A percentile compares a stretch with the other conserved stretches of the same genome.
phyloP scores from a whole-genome alignment of 1,140 invertebrate species.

The Tetramorium simillimum region DNA sequence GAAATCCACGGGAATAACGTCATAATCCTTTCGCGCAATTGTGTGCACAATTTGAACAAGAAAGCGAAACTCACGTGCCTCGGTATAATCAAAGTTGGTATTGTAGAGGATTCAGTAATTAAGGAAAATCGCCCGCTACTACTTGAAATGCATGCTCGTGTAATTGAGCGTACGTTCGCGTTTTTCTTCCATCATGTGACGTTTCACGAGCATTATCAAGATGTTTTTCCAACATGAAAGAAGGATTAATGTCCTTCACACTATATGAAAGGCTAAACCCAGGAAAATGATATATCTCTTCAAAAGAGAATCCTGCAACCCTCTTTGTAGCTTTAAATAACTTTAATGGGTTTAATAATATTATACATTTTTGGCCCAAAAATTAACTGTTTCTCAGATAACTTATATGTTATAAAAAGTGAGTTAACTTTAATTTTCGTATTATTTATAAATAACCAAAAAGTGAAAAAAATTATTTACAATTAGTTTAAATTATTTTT shows the following conservation, averaged over 20 bases:
- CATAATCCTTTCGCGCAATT: slow-evolving; percentile 34
- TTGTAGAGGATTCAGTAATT: slow-evolving; percentile 53
- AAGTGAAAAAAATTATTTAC: neutral
- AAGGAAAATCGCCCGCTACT: slow-evolving; percentile 29
- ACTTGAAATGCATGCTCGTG: slow-evolving; percentile 46
- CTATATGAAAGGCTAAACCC: slow-evolving; percentile 30
- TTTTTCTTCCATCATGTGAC: slow-evolving; percentile 34
- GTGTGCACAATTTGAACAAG: slow-evolving; percentile 33
- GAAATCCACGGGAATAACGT: slow-evolving; percentile 39
- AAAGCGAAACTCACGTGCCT: slow-evolving; percentile 43
- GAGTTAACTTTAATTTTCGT: too few relatives aligned
- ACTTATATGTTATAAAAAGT: neutral
- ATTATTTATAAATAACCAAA: neutral
- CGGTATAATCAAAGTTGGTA: slow-evolving; percentile 39
- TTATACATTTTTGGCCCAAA: neutral
- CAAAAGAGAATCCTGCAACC: neutral
- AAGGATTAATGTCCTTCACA: slow-evolving; percentile 51
- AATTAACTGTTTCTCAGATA: neutral
- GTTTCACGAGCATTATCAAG: slow-evolving; percentile 45
- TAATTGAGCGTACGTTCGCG: slow-evolving; percentile 50
- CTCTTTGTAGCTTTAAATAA: slow-evolving; percentile 8
- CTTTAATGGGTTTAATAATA: slow-evolving; percentile 3
- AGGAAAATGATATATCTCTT: slow-evolving; percentile 22
- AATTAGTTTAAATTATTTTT: neutral
- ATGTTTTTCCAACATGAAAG: slow-evolving; percentile 46